phyloP scores from a whole-genome alignment of 1,140 invertebrate species.

The Drosophila obscura region DNA sequence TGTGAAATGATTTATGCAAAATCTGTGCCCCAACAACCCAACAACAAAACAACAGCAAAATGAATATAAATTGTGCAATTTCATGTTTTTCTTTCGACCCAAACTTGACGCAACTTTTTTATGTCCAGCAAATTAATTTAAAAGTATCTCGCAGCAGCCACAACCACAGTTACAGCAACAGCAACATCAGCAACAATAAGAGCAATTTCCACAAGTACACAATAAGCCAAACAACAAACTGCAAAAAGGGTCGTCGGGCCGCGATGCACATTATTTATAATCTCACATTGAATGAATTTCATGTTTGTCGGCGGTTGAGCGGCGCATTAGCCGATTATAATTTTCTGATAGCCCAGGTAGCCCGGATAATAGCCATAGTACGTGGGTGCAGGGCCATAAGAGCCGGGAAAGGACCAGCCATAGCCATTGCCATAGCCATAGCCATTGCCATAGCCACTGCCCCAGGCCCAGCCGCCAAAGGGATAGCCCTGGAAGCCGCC shows the following conservation, averaged over 20 bases:
- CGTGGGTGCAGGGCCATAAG: slow-evolving; percentile 22
- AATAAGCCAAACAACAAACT: slow-evolving; percentile 33
- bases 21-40: slow-evolving; percentile 62
- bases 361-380: slow-evolving; percentile 56
- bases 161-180: slow-evolving; percentile 8
- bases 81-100: slow-evolving; percentile 52
- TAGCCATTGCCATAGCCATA: slow-evolving; percentile 44
- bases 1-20: slow-evolving; percentile 80
- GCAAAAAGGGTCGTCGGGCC: slow-evolving; percentile 25
- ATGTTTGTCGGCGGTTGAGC: background rate
- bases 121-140: slow-evolving; percentile 78
- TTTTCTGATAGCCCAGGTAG: slow-evolving; percentile 67
- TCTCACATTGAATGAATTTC: slow-evolving; percentile 64
- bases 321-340: slow-evolving; percentile 60
- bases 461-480: slow-evolving; percentile 19
- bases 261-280: slow-evolving; percentile 72
- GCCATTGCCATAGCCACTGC: slow-evolving; percentile 41
- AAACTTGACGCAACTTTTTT: slow-evolving; percentile 61
- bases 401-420: slow-evolving; percentile 24
- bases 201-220: slow-evolving; percentile 20
- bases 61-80: slow-evolving; percentile 81
- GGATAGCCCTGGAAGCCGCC: slow-evolving; percentile 34
- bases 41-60: slow-evolving; percentile 52
- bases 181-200: slow-evolving; percentile 42
- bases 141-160: slow-evolving; percentile 61